Conservation (phyloP, 2,797 vertebrate species). For the Antrozous pallidus region DNA sequence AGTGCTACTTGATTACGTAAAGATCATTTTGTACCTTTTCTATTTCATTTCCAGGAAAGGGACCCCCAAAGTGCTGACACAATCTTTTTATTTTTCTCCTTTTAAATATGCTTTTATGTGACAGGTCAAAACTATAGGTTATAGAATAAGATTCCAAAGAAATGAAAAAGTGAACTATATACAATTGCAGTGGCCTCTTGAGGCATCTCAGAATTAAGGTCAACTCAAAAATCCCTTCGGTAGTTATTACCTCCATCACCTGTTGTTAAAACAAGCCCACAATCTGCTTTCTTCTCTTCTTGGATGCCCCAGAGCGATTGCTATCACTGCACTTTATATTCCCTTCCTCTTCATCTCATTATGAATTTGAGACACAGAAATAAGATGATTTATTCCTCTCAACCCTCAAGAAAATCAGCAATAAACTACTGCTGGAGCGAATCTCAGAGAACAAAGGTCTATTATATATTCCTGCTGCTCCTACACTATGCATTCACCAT, state of each 20-base stretch:
- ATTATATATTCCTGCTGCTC: background rate
- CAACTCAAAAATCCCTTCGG: background rate
- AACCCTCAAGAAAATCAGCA: background rate
- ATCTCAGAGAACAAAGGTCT: background rate
- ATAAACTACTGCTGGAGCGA: background rate
- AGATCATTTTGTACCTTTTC: background rate
- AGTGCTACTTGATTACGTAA: background rate
- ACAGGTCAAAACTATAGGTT: constrained; percentile 7
- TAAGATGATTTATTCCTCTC: background rate
- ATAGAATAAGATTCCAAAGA: constrained; percentile 37
- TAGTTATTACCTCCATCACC: constrained; percentile 5
- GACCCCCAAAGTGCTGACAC: background rate
- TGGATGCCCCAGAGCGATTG: background rate
- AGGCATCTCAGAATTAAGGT: constrained; percentile 34
- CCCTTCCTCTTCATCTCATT: background rate
- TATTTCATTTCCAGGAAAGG: background rate
- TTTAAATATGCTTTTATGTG: constrained; percentile 20
- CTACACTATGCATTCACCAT: too few relatives aligned
- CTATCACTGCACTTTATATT: background rate
- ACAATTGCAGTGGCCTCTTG: background rate
- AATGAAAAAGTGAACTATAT: constrained; percentile 37
- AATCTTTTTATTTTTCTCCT: background rate
- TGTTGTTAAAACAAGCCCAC: background rate
- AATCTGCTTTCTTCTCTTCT: background rate
- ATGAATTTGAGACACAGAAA: background rate